phyloP scores from a whole-genome alignment of 2,797 vertebrate species.

The Gila robusta region DNA sequence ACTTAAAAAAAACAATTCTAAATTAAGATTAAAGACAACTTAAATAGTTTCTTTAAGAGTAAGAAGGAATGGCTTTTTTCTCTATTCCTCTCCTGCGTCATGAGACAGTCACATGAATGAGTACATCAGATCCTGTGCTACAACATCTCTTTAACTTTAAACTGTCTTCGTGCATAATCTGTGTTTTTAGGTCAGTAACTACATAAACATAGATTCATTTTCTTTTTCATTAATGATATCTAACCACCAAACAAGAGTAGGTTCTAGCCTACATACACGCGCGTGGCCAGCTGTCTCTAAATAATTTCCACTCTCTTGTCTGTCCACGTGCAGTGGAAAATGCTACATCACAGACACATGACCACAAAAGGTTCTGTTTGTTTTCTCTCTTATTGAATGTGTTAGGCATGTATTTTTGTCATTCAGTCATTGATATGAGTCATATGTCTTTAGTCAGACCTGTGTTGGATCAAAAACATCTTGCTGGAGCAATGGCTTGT shows the following conservation, averaged over 20 bases:
- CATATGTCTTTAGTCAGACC: slow-evolving; percentile 19
- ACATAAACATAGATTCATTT: neutral
- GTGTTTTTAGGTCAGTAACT: neutral
- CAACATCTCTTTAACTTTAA: neutral
- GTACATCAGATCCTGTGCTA: neutral
- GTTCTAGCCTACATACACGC: neutral
- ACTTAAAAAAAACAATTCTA: neutral
- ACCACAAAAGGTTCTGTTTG: slow-evolving; percentile 1
- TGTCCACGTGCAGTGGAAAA: slow-evolving; percentile 32
- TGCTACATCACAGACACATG: slow-evolving; percentile 29
- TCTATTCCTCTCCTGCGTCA: slow-evolving; percentile 36
- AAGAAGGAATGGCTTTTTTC: neutral
- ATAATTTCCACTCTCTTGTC: slow-evolving; percentile 28
- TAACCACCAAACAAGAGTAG: neutral
- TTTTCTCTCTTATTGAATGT: slow-evolving; percentile 17
- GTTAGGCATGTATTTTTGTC: slow-evolving; percentile 29
- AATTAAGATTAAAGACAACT: neutral
- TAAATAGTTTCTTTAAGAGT: neutral
- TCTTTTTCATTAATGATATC: neutral
- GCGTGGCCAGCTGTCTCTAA: neutral
- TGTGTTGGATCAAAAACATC: slow-evolving; percentile 17
- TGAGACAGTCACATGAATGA: slow-evolving; percentile 62
- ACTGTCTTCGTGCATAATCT: neutral
- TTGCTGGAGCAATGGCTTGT: slow-evolving; percentile 1
- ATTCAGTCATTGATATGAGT: slow-evolving; percentile 15